These are phyloP conservation scores for Montipora capricornis DNA, from an alignment of 64 coral and sea anemone genomes.

Conservation along the genomic window DNA sequence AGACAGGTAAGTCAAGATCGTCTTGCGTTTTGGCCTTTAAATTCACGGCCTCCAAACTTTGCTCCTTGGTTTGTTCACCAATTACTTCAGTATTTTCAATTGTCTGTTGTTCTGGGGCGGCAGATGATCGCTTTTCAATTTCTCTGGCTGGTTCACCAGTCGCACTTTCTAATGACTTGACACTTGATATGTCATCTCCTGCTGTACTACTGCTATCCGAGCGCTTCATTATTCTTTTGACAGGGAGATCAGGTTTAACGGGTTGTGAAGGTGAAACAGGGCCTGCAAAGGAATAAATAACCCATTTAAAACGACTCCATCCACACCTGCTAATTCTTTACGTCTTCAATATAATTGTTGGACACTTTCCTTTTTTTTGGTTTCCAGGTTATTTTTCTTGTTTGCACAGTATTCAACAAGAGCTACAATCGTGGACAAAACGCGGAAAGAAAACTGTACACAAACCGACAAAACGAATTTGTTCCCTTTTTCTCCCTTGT, in stretches of 20 bases:
- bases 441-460: too few species aligned
- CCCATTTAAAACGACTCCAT: background rate
- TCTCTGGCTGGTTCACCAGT: conserved; percentile 29
- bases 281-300: conserved; percentile 47
- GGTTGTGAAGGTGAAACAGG: conserved; percentile 79
- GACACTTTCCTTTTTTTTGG: too few species aligned
- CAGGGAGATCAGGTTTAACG: conserved; percentile 63
- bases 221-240: conserved; percentile 96
- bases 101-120: background rate
- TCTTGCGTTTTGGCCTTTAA: conserved; percentile 9
- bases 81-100: background rate
- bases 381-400: too few species aligned
- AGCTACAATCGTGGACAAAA: too few species aligned
- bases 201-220: conserved; percentile 97
- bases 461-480: too few species aligned
- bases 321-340: background rate
- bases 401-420: too few species aligned
- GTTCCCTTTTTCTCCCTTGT: too few species aligned
- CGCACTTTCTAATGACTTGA: conserved; percentile 92
- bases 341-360: background rate
- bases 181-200: conserved; percentile 95
- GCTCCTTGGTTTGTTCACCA: background rate
- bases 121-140: background rate
- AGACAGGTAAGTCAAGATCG: background rate
- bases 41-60: background rate